Conservation (phyloP, 2,113 vertebrate species). For the Eulemur rufifrons region DNA sequence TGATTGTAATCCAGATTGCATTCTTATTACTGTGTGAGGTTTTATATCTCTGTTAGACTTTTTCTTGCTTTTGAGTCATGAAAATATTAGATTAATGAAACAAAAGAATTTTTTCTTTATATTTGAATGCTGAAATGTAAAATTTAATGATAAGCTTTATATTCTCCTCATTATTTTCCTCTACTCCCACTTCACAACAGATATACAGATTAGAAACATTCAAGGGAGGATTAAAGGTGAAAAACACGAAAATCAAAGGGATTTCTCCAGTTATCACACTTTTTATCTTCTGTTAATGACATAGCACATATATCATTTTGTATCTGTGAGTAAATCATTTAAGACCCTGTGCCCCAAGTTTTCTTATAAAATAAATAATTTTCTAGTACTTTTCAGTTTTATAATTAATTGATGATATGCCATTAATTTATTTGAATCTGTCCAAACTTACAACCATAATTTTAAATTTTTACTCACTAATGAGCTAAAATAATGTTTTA, state of each 20-base stretch:
- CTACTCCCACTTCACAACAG: not conserved
- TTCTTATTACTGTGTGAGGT: not conserved
- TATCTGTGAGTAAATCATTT: not conserved
- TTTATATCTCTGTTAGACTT: not conserved
- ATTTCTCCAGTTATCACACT: not conserved
- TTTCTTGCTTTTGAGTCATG: not conserved
- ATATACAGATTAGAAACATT: not conserved
- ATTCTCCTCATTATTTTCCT: not conserved
- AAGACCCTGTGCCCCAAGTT: not conserved
- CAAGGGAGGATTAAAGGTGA: not conserved
- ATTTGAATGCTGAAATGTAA: not conserved
- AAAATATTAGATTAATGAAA: constrained; percentile 13
- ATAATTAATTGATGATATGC: not conserved
- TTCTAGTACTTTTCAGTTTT: not conserved
- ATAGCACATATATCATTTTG: not conserved
- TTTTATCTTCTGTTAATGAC: not conserved
- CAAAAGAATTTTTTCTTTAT: not conserved
- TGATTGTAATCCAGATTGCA: not conserved
- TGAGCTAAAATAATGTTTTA: not conserved
- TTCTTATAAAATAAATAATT: not conserved
- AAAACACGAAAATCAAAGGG: not conserved
- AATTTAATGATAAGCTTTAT: not conserved
- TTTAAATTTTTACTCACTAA: not conserved
- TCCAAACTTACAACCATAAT: not conserved
- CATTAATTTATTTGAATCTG: not conserved